Evolutionary conservation across 2,113 vertebrate genomes (phyloP).

Genomic region (Anthoscopus minutus): DNA sequence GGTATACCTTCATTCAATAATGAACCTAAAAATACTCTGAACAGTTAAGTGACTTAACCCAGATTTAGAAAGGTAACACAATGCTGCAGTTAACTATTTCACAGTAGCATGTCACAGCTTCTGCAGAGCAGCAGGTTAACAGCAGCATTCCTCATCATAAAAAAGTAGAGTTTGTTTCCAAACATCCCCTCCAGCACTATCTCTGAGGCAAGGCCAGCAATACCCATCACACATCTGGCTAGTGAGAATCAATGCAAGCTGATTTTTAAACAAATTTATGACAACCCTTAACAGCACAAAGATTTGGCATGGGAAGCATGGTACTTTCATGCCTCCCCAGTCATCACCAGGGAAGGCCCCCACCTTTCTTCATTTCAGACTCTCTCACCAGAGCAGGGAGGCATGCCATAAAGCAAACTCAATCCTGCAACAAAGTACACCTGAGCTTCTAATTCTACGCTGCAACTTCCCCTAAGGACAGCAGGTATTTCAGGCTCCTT

Average conservation of each 20-base stretch:
- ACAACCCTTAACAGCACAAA: background rate
- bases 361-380: background rate
- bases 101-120: background rate
- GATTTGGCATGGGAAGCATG: background rate
- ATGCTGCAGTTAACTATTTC: background rate
- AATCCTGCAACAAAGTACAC: background rate
- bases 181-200: background rate
- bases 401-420: background rate
- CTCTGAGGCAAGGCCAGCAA: background rate
- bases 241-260: background rate
- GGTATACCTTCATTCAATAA: background rate
- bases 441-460: background rate
- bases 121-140: background rate
- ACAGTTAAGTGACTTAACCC: constrained; percentile 8
- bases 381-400: background rate
- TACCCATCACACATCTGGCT: fast-evolving
- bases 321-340: background rate
- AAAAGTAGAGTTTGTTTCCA: background rate
- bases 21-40: constrained; percentile 40
- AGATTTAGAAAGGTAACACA: constrained; percentile 5
- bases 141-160: background rate
- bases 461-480: background rate
- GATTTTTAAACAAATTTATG: background rate
- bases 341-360: background rate
- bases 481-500: background rate